Evolutionary conservation across 2,888 invertebrate genomes (phyloP).

Genomic region (Dascillus cervinus): DNA sequence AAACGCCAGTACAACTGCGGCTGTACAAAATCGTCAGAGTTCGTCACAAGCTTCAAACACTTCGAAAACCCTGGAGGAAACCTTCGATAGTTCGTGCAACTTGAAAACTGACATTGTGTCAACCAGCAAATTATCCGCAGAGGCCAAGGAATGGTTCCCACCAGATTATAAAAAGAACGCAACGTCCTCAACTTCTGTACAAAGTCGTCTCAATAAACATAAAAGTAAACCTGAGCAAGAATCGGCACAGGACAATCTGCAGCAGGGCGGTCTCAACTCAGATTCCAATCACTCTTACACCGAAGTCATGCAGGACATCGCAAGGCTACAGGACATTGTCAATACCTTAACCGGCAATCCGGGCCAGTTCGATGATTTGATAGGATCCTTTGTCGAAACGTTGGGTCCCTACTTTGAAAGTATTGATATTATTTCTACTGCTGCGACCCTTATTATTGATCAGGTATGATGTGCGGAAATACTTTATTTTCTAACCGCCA

Average conservation of each 20-base stretch:
- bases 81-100: slow-evolving; percentile 4
- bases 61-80: slow-evolving; percentile 4
- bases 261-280: not conserved
- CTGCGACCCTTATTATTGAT: slow-evolving; percentile 61
- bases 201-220: slow-evolving; percentile 13
- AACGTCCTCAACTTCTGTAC: slow-evolving; percentile 9
- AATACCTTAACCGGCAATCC: slow-evolving; percentile 70
- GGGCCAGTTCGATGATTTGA: slow-evolving; percentile 65
- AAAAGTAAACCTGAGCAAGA: slow-evolving; percentile 3
- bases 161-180: slow-evolving; percentile 38
- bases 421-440: slow-evolving; percentile 51
- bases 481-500: not conserved
- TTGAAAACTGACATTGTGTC: slow-evolving; percentile 16
- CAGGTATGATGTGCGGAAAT: slow-evolving; percentile 43
- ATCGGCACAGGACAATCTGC: not conserved
- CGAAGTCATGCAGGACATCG: slow-evolving; percentile 39
- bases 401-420: slow-evolving; percentile 60
- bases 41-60: slow-evolving; percentile 1
- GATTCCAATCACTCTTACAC: slow-evolving; percentile 5
- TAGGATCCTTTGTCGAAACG: slow-evolving; percentile 61
- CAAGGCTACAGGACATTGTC: slow-evolving; percentile 62
- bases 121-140: slow-evolving; percentile 43
- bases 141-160: slow-evolving; percentile 56
- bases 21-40: not conserved
- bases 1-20: slow-evolving; percentile 5